A percentile compares a stretch with the other conserved stretches of the same genome.
phyloP scores from a whole-genome alignment of 2,888 invertebrate genomes.

The Latrodectus elegans region DNA sequence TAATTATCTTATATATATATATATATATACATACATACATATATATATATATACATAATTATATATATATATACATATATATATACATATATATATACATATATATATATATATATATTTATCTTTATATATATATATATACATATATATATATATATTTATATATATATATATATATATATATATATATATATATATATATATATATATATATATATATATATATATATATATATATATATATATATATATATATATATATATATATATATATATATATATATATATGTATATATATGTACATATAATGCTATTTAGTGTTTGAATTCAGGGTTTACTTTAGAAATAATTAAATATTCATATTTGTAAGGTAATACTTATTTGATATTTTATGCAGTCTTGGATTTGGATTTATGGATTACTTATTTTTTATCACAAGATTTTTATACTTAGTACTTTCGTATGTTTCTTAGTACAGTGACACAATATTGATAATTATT shows the following conservation, averaged over 20 bases:
- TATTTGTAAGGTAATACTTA: too few relatives aligned
- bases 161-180: neutral
- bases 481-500: too few relatives aligned
- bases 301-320: too few relatives aligned
- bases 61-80: constrained; percentile 5
- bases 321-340: too few relatives aligned
- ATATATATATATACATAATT: constrained; percentile 11
- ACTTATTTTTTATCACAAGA: too few relatives aligned
- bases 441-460: too few relatives aligned
- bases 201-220: neutral
- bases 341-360: too few relatives aligned
- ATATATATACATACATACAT: constrained; percentile 8
- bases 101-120: constrained; percentile 4
- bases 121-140: too few relatives aligned
- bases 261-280: constrained; percentile 18
- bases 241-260: constrained; percentile 12
- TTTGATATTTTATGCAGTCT: too few relatives aligned
- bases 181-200: neutral
- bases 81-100: constrained; percentile 12
- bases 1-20: too few relatives aligned
- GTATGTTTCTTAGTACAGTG: too few relatives aligned
- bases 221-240: constrained; percentile 4
- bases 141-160: constrained; percentile 13
- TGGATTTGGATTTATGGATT: too few relatives aligned
- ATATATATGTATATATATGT: constrained; percentile 10